These are phyloP conservation scores for Eupithecia inturbata DNA, from an alignment of 2,888 invertebrate genomes.

Conservation along the genomic window DNA sequence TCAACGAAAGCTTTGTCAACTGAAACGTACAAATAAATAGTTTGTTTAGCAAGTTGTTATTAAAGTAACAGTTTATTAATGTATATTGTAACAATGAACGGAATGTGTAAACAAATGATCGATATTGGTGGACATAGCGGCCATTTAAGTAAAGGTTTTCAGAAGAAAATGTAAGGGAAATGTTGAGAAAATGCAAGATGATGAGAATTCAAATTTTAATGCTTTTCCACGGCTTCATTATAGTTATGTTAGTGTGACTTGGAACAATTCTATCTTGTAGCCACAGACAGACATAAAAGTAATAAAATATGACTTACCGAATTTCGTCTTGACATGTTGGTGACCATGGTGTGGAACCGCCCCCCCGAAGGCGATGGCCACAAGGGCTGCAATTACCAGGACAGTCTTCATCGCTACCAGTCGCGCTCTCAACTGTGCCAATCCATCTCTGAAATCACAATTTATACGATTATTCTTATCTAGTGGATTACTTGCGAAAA, in stretches of 20 bases:
- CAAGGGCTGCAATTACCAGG: conserved; percentile 69
- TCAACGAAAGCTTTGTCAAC: conserved; percentile 56
- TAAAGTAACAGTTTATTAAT: too few relatives aligned
- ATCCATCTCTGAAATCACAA: conserved; percentile 13
- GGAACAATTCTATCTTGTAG: background rate
- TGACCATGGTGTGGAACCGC: conserved; percentile 49
- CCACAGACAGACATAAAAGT: background rate
- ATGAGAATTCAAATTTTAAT: background rate
- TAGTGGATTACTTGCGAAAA: conserved; percentile 2
- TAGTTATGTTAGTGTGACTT: background rate
- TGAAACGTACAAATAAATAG: too few relatives aligned
- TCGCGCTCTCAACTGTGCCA: conserved; percentile 66
- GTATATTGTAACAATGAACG: too few relatives aligned
- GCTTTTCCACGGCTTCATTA: too few relatives aligned
- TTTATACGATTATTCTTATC: conserved; percentile 50
- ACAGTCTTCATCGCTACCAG: conserved; percentile 77
- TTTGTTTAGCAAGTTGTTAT: too few relatives aligned
- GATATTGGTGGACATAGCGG: background rate
- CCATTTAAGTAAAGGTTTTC: background rate
- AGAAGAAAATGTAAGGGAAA: background rate
- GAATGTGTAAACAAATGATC: background rate
- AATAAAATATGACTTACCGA: conserved; percentile 47
- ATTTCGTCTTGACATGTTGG: conserved; percentile 51
- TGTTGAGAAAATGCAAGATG: too few relatives aligned
- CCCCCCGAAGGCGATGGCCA: conserved; percentile 68